phyloP scores from a whole-genome alignment of 2,797 vertebrate species.

The Helicolenus hilgendorfi region DNA sequence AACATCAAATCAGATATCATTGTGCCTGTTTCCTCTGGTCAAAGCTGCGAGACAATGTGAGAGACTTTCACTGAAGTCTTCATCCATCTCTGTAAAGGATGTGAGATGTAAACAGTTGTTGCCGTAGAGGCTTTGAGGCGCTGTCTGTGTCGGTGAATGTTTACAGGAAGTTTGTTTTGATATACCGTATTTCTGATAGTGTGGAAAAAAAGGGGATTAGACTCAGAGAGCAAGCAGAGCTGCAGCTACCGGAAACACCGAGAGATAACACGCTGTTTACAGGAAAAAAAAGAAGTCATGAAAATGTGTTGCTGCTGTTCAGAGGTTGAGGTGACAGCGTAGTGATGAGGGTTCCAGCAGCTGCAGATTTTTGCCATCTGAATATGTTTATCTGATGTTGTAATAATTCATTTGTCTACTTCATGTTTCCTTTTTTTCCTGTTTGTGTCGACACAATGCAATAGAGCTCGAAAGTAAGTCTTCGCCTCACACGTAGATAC shows the following conservation, averaged over 20 bases:
- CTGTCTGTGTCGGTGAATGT: constrained; percentile 22
- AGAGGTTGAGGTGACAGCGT: constrained; percentile 37
- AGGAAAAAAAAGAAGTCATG: constrained; percentile 11
- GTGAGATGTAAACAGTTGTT: constrained; percentile 43
- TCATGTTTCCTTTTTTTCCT: constrained; percentile 98
- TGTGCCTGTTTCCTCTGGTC: constrained; percentile 23
- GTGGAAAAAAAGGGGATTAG: constrained; percentile 30
- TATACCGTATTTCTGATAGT: constrained; percentile 47
- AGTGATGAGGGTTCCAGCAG: constrained; percentile 70
- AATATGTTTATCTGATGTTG: constrained; percentile 87
- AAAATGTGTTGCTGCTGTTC: constrained; percentile 14
- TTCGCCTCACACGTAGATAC: constrained; percentile 94
- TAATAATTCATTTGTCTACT: constrained; percentile 97
- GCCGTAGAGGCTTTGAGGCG: constrained; percentile 14
- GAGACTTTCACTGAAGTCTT: not conserved
- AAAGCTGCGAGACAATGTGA: constrained; percentile 8
- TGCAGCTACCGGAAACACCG: constrained; percentile 18
- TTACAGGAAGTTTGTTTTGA: constrained; percentile 46
- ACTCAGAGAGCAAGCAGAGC: constrained; percentile 32
- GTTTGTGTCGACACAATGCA: constrained; percentile 97
- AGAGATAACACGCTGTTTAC: constrained; percentile 17
- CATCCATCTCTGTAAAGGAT: constrained; percentile 35
- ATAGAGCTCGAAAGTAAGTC: constrained; percentile 99
- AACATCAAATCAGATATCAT: constrained; percentile 45
- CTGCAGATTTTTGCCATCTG: constrained; percentile 78